Evolutionary conservation across 2,797 vertebrate genomes (phyloP), one percentile per base, ranked within the genome.

Genomic region (Coluber constrictor): DNA sequence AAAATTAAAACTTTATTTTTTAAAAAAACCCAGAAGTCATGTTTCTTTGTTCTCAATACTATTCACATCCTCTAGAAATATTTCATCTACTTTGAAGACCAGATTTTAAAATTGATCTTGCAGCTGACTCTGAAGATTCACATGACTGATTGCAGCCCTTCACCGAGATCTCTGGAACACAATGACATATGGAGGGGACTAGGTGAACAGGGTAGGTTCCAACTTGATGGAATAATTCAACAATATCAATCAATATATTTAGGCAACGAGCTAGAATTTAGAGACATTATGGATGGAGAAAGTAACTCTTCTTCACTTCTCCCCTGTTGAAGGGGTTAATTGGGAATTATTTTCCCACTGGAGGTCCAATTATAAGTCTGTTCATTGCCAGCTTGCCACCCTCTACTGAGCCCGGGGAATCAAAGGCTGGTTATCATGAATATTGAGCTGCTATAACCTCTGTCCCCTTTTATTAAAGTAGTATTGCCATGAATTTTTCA

Each of bases 381-480:
- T 97, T 98, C 95, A 95, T 95, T 95, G 95, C 97, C 97, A 97
- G 97, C 97, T 97, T 97, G 97, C 97, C 95, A 97, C 98, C 98
- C 98, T 98, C 98, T 98, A 98, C 98, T 98, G 98, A 98, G 97
- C 98, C 98, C 98, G 98, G 98, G 98, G 98, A 98, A 98, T 99
- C 98, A 98, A 98, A 98, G 98, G 98, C 98, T 98, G 98, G 98
- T 98, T 98, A 98, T 98, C 98, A 96, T 97, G 97, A 97, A 97
- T 98, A 99, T 99, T 98, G 98, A 99, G 98, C 98, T 98, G 98
- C 98, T 98, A 98, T 98, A 98, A 98, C 98, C 98, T 98, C 98
- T 99, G 98, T 99, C 98, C 97, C 95, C 97, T 98, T 98, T 98
- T 98, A 99, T 99, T 99, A 99, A 98, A 97, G 96, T 94, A 96